Base-by-base conservation (phyloP, 2,797 vertebrate species). In the Rhyacichthys aspro region DNA sequence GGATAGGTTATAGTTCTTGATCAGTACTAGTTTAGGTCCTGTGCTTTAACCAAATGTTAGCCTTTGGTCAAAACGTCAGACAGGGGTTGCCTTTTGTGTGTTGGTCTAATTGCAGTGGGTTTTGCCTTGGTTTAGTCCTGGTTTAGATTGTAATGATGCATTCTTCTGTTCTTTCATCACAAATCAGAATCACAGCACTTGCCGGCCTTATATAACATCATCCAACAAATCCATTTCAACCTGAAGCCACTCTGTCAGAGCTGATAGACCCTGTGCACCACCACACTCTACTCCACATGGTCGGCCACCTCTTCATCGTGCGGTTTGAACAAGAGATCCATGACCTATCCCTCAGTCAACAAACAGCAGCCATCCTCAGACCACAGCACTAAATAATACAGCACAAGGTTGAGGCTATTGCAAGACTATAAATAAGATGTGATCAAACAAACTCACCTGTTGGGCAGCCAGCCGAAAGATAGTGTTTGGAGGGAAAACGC, bases 361-460 rank as follows among this genome's bases (percentile, higher is more conserved):
- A n/a, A 47, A 57, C 4, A n/a, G 43, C 59, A 72, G 55, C 59
- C 44, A 57, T 19, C 48, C 28, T 58, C 2, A 32, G 41, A 55
- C 41, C 63, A 36, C 49, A 3, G 39, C 38, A 23, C 62, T 53
- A 79, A 83, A 81, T 73, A 76, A 68, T 33, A 70, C 38, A 39
- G 55, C 0, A 17, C 7, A 0, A 39, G 37, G 52, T n/a, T 16
- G n/a, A 78, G 37, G 33, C 12, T 46, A 16, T 59, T 7, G 1
- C 64, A 54, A 15, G 17, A 43, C 56, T 59, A 78, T 76, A 79
- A 78, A 79, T 72, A 70, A 9, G 62, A 67, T 43, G 48, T 71
- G 66, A 81, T 79, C 63, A 81, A 78, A 75, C 63, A 74, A 66
- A 88, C 86, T 86, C 80, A 88, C 88, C 88, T 90, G 76, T 80